Percentiles rank a stretch among this genome's conserved stretches.
phyloP scores from a whole-genome alignment of 2,113 vertebrate genomes.

The Gymnobelideus leadbeateri region DNA sequence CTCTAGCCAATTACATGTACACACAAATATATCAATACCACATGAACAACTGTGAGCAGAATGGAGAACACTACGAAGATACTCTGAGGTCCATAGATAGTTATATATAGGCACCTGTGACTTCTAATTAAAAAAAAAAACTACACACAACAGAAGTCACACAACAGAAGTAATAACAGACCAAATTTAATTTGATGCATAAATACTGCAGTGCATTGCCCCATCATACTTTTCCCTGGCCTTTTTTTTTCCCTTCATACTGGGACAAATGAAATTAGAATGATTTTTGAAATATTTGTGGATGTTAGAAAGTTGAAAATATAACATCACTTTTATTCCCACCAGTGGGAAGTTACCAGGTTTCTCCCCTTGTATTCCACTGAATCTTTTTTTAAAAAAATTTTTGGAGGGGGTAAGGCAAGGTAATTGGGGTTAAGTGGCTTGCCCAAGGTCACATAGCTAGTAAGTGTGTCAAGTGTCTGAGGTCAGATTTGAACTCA shows the following conservation, averaged over 20 bases:
- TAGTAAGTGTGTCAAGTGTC: no score
- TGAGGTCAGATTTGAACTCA: no score
- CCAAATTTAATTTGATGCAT: constrained; percentile 43
- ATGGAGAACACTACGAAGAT: constrained; percentile 61
- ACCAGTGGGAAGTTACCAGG: neutral
- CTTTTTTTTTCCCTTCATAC: constrained; percentile 15
- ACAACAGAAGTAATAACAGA: constrained; percentile 44
- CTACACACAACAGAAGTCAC: constrained; percentile 31
- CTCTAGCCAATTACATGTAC: neutral
- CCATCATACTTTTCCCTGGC: constrained; percentile 52
- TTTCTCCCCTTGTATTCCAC: constrained; percentile 16
- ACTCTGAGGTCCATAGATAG: constrained; percentile 21
- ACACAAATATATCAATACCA: constrained; percentile 18
- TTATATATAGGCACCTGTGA: neutral
- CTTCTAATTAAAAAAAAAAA: neutral
- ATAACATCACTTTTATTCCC: constrained; percentile 29
- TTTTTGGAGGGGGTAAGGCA: no score
- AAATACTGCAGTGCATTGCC: constrained; percentile 34
- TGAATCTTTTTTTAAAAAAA: neutral
- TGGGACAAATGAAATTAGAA: constrained; percentile 12
- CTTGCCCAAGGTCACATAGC: no score
- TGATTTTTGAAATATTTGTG: constrained; percentile 21
- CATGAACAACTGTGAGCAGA: constrained; percentile 63
- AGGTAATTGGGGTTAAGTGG: no score
- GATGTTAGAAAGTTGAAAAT: constrained; percentile 49